Base-by-base conservation (phyloP, 1,140 invertebrate genomes). In the Bombus ignitus region DNA sequence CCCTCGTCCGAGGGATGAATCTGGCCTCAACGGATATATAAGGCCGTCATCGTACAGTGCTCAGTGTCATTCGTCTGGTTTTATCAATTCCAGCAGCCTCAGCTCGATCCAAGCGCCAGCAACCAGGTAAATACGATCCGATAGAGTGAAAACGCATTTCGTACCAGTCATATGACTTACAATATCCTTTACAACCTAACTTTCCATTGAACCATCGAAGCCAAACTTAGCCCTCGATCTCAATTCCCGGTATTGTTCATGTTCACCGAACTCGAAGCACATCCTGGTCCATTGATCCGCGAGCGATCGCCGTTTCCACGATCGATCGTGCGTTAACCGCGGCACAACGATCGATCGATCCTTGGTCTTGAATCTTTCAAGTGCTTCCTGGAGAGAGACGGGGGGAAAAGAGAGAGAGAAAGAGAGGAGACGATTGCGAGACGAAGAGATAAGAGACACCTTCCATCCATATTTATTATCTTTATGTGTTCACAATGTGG, bases 401-500 rank as follows among this genome's bases (percentile, higher is more conserved):
- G 68, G 66, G 1, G 35, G 15, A 22, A 47, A 13, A 28, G 25
- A n/a, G 28, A 28, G 28, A 62, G 83, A 39, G 35, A 53, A 62
- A 59, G 4, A 68, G 39, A 57, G 18, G 35, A 87, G 32, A 78
- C 15, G 37, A 57, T 66, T 28, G 77, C 12, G n/a, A 37, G 35
- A 82, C 62, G 77, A 35, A 42, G 59, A 68, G 74, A 82, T 47
- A 77, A 44, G 25, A 83, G 86, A 90, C 86, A 92, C 86, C 90
- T 82, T 83, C 78, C 83, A 91, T 91, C 84, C 87, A 91, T 92
- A 92, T 92, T 89, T 92, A 92, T 92, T 91, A 91, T 87, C 78
- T 89, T 87, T 89, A 92, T 88, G 81, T 68, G 89, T 84, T 89
- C 73, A 89, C 92, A 92, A 92, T 92, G 84, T 78, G 83, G 66